Percentiles rank a stretch among this genome's conserved stretches.
Conservation (phyloP, 2,888 invertebrate species). For the Oxyteleia sp. region DNA sequence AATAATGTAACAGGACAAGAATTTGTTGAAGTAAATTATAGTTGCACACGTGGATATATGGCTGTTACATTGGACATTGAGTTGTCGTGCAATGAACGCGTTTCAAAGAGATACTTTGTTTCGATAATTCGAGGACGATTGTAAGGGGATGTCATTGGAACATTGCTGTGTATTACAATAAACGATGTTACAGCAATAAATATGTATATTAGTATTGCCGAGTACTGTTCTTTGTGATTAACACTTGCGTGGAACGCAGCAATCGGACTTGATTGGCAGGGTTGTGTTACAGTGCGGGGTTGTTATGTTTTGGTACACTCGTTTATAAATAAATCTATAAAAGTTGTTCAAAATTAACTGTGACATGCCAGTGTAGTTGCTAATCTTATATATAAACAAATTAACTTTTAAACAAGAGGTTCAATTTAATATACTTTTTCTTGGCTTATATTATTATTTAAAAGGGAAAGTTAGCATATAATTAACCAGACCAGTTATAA, state of each 20-base stretch:
- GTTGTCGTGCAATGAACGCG: constrained; percentile 65
- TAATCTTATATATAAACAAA: too few species aligned
- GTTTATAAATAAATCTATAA: too few species aligned
- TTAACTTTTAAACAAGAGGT: too few species aligned
- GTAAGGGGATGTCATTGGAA: constrained; percentile 81
- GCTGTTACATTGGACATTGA: constrained; percentile 58
- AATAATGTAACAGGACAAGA: too few species aligned
- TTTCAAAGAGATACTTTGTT: constrained; percentile 54
- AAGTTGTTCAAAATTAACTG: too few species aligned
- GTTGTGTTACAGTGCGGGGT: not conserved
- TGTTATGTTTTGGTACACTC: too few species aligned
- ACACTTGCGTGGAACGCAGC: constrained; percentile 82
- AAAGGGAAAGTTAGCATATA: too few species aligned
- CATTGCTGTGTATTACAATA: constrained; percentile 84
- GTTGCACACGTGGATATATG: constrained; percentile 26
- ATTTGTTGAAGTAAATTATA: not conserved
- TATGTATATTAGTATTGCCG: constrained; percentile 85
- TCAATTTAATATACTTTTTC: too few species aligned
- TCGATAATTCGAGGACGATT: constrained; percentile 76
- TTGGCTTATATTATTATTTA: too few species aligned
- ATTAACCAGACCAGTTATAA: too few species aligned
- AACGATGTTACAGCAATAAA: constrained; percentile 87
- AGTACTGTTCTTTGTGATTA: constrained; percentile 82
- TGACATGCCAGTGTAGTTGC: too few species aligned
- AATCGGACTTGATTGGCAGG: constrained; percentile 73